phyloP scores from a whole-genome alignment of 2,797 vertebrate genomes.

The Mormyrops attenuatus region DNA sequence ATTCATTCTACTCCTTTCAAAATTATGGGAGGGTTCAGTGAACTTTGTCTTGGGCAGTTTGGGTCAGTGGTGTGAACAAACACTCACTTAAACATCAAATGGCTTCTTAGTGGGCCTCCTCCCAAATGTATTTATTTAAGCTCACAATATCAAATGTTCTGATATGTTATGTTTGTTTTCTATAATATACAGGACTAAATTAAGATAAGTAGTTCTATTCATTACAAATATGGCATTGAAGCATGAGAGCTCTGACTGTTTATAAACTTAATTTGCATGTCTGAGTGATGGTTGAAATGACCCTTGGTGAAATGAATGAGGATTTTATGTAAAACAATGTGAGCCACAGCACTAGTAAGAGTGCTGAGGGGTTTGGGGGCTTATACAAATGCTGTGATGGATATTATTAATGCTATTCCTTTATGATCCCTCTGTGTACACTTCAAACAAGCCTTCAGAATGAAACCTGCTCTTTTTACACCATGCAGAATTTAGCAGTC shows the following conservation, averaged over 20 bases:
- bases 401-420: not conserved
- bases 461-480: not conserved
- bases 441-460: not conserved
- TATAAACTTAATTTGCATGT: slow-evolving; percentile 1
- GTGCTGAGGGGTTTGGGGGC: not conserved
- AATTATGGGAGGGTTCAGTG: not conserved
- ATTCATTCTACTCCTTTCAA: not conserved
- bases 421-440: not conserved
- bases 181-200: not conserved
- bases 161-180: not conserved
- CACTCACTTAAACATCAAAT: slow-evolving; percentile 3
- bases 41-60: slow-evolving; percentile 3
- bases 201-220: not conserved
- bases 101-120: not conserved
- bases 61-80: slow-evolving; percentile 2
- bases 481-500: not conserved
- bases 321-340: not conserved
- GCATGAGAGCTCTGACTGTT: not conserved
- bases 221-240: slow-evolving; percentile 2
- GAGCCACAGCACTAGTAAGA: not conserved
- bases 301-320: not conserved
- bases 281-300: not conserved
- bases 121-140: not conserved
- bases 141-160: not conserved
- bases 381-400: not conserved